These are phyloP conservation scores for Chionomys nivalis DNA, from an alignment of 2,113 vertebrate genomes.

Conservation along the genomic window DNA sequence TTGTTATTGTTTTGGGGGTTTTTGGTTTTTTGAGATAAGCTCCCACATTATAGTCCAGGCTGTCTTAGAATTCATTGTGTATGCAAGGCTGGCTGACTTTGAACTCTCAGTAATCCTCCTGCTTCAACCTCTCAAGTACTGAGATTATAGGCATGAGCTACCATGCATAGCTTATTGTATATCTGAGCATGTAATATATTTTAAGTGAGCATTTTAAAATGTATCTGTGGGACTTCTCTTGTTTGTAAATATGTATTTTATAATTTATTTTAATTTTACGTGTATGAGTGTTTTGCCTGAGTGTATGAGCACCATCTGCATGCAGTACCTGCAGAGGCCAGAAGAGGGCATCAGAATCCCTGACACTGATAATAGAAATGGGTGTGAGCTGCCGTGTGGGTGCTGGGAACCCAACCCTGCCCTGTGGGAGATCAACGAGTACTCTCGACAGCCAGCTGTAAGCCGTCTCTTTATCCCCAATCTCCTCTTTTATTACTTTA, in stretches of 20 bases:
- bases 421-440: too few relatives aligned
- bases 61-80: neutral
- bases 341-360: neutral
- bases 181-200: neutral
- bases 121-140: neutral
- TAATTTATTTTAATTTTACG: neutral
- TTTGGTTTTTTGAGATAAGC: neutral
- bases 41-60: neutral
- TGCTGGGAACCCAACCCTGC: neutral
- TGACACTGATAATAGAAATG: neutral
- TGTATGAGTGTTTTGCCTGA: neutral
- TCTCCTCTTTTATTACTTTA: neutral
- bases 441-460: neutral
- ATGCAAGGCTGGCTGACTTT: neutral
- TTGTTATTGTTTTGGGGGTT: neutral
- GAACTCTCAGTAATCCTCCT: neutral
- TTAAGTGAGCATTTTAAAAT: neutral
- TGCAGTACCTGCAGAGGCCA: neutral
- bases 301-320: neutral
- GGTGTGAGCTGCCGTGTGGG: neutral
- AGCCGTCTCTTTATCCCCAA: neutral
- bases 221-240: neutral
- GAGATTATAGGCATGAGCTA: neutral
- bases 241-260: neutral
- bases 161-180: neutral